Base-by-base conservation (phyloP, 2,113 vertebrate genomes). In the Clarias magur region DNA sequence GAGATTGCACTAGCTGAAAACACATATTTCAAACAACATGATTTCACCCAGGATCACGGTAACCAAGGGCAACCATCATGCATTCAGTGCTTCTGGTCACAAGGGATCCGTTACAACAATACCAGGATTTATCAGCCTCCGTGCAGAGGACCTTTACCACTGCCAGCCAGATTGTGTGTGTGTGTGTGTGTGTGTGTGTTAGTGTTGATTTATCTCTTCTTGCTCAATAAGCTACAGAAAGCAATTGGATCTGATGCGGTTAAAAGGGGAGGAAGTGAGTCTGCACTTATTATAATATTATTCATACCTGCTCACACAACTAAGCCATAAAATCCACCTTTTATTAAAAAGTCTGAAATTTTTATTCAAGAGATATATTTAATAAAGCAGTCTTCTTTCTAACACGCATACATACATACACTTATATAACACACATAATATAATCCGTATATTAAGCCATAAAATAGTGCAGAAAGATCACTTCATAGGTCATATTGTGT, bases 21-120 rank as follows among this genome's bases (percentile, higher is more conserved):
- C 25, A 57, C 27, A 65, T 34, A 72, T 54, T 57, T 21, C 16
- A 67, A 15, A 83, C 81, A 65, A 38, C 57, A 82, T 48, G 59
- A 63, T 65, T 83, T 68, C 65, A 68, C 42, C 30, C 16, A 16
- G 59, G 83, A 62, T 59, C 34, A 60, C 11, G 42, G 81, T 72
- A 86, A 90, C 86, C 80, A 86, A 72, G 76, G 79, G 85, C 85
- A 85, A 87, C 87, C 70, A 78, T 65, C 63, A 83, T 59, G 34
- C 68, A 78, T 62, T 56, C 82, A 86, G 83, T 85, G 84, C 68
- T 85, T 83, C 80, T 63, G 57, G 73, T 83, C 70, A 83, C 83
- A 23, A 75, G 59, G 56, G 34, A 59, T 80, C 59, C 82, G 82
- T 84, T 75, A 85, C 87, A 89, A 87, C 88, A 75, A 90, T 54